Evolutionary conservation across 2,113 vertebrate species (phyloP).

Genomic region (Scolopax mira): DNA sequence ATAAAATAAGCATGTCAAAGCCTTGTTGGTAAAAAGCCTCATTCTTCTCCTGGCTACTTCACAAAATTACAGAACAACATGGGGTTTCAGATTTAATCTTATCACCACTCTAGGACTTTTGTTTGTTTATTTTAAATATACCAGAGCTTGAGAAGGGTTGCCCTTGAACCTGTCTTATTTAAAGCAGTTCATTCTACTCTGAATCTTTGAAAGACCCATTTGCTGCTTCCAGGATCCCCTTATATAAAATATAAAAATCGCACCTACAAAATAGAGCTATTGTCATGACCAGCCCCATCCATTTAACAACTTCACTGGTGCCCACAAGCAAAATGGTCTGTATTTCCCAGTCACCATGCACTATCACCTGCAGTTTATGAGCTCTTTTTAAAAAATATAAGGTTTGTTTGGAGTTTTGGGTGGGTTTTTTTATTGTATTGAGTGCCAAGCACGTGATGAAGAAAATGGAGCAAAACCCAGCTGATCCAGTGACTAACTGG

Average conservation of each 20-base stretch:
- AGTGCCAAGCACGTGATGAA: neutral
- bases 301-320: neutral
- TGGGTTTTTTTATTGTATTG: neutral
- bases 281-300: neutral
- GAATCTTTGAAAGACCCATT: neutral
- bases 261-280: neutral
- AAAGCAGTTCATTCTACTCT: neutral
- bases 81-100: neutral
- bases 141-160: neutral
- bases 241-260: neutral
- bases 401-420: neutral
- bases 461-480: neutral
- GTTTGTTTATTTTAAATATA: neutral
- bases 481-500: neutral
- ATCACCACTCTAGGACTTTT: neutral
- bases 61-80: neutral
- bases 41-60: neutral
- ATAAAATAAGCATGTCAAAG: neutral
- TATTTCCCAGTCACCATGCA: neutral
- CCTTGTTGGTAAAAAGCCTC: neutral
- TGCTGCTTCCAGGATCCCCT: neutral
- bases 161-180: neutral
- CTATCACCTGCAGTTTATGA: neutral
- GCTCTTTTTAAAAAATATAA: neutral
- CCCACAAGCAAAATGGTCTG: rapidly evolving